Conservation (phyloP, 2,113 vertebrate species). For the Chloropsis hardwickii region DNA sequence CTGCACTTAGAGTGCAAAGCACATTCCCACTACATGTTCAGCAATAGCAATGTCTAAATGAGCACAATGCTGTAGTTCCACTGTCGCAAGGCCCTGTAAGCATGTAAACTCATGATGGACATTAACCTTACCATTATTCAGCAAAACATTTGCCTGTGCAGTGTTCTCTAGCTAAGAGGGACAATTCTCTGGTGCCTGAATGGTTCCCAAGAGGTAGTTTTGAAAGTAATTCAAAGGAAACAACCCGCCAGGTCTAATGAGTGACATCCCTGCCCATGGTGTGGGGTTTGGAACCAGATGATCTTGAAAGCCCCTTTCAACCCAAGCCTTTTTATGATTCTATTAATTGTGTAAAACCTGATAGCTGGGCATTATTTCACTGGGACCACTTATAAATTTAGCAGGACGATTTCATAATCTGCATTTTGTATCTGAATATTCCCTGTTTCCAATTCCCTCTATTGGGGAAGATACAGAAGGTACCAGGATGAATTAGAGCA, state of each 20-base stretch:
- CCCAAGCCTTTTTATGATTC: neutral
- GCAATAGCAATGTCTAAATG: neutral
- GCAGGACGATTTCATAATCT: neutral
- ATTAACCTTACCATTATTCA: neutral
- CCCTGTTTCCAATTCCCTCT: neutral
- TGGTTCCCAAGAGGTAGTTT: neutral
- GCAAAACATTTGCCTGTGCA: neutral
- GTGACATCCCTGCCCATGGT: neutral
- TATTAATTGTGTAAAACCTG: neutral
- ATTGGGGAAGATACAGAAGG: neutral
- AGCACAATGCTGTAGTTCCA: neutral
- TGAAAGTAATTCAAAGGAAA: neutral
- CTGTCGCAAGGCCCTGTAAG: neutral
- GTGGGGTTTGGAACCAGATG: neutral
- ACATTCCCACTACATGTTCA: neutral
- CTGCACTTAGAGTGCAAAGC: neutral
- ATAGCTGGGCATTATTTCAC: neutral
- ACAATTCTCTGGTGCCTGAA: neutral
- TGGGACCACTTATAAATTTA: neutral
- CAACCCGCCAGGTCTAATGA: neutral
- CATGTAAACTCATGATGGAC: neutral
- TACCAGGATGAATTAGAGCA: neutral
- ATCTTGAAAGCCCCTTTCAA: neutral
- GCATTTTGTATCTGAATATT: neutral
- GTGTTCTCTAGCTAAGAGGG: accelerated